Conservation (phyloP, 2,888 invertebrate genomes). For the Diadegma fenestrale region DNA sequence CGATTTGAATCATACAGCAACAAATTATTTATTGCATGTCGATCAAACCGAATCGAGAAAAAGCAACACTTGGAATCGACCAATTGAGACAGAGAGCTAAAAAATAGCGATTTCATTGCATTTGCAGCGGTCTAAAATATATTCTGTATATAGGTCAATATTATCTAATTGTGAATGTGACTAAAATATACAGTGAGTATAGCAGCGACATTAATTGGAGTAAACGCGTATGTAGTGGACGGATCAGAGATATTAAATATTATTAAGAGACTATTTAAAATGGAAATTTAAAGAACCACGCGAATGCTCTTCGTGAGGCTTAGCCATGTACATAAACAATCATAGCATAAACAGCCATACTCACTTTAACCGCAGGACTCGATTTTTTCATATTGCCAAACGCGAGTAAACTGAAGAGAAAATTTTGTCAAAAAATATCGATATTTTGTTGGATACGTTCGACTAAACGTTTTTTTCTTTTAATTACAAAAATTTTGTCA, state of each 20-base stretch:
- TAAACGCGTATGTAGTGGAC: conserved; percentile 38
- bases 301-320: conserved; percentile 65
- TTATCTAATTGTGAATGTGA: conserved; percentile 43
- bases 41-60: not conserved
- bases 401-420: too few species aligned
- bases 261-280: conserved; percentile 53
- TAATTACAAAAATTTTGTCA: too few species aligned
- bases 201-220: not conserved
- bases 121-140: not conserved
- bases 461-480: too few species aligned
- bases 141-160: conserved; percentile 33
- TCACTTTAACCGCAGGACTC: not conserved
- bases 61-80: not conserved
- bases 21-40: not conserved
- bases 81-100: not conserved
- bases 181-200: conserved; percentile 43
- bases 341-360: not conserved
- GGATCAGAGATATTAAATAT: conserved; percentile 63
- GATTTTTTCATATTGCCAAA: not conserved
- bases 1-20: not conserved
- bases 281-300: conserved; percentile 58
- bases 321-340: conserved; percentile 42
- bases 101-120: not conserved
- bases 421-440: too few species aligned
- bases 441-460: too few species aligned